Conservation (phyloP, 2,888 invertebrate genomes). For the Pyrocoelia pectoralis region DNA sequence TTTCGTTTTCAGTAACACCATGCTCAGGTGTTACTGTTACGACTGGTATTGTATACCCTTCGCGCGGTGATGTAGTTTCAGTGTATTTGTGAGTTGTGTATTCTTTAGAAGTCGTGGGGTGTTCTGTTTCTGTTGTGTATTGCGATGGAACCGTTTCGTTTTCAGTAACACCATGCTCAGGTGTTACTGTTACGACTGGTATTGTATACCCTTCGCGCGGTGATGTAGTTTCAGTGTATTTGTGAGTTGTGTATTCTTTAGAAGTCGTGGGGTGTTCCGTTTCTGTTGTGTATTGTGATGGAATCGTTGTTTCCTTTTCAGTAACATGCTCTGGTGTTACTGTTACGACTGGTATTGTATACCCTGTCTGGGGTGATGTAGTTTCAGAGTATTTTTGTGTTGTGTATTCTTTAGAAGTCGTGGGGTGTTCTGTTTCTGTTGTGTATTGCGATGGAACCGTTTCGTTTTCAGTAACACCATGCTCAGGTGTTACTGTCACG, state of each 20-base stretch:
- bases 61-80: neutral
- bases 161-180: neutral
- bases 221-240: neutral
- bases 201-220: neutral
- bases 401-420: neutral
- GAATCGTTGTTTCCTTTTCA: neutral
- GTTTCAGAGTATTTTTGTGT: neutral
- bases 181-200: slow-evolving; percentile 5
- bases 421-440: neutral
- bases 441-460: slow-evolving; percentile 16
- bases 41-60: neutral
- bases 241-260: neutral
- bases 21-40: neutral
- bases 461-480: slow-evolving; percentile 14
- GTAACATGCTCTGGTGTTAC: slow-evolving; percentile 2
- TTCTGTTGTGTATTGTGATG: neutral
- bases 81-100: neutral
- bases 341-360: neutral
- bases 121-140: neutral
- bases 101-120: neutral
- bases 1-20: slow-evolving; percentile 19
- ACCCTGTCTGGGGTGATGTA: neutral
- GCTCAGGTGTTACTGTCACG: neutral
- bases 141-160: neutral
- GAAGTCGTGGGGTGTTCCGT: neutral